Conservation (phyloP, 2,113 vertebrate genomes). For the Ophiodon elongatus region DNA sequence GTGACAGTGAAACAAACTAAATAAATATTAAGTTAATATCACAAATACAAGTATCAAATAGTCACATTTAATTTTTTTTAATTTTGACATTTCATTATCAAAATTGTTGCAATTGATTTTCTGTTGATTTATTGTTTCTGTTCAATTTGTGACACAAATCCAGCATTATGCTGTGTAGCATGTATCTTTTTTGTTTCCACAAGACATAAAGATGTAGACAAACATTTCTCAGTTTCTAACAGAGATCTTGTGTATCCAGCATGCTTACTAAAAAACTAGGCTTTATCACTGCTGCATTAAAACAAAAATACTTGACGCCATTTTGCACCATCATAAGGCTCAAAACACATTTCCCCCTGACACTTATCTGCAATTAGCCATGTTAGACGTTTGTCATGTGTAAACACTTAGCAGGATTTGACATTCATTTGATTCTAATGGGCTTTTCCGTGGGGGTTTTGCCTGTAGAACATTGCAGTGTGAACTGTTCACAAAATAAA, state of each 20-base stretch:
- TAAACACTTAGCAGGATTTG: constrained; percentile 63
- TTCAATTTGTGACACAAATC: background rate
- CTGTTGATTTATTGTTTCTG: background rate
- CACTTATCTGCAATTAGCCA: constrained; percentile 67
- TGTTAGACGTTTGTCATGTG: constrained; percentile 66
- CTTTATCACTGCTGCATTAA: constrained; percentile 25
- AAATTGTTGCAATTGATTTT: background rate
- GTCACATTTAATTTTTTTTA: background rate
- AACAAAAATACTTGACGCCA: constrained; percentile 28
- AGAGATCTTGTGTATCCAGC: background rate
- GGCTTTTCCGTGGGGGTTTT: constrained; percentile 58
- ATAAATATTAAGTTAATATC: background rate
- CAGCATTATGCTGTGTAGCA: background rate
- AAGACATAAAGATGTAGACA: constrained; percentile 13
- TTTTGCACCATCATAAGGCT: constrained; percentile 55
- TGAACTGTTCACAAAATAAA: constrained; percentile 38
- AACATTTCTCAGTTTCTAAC: constrained; percentile 12
- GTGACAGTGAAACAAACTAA: background rate
- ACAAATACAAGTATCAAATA: background rate
- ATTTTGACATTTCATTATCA: background rate
- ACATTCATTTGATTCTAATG: constrained; percentile 71
- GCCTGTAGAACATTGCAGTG: constrained; percentile 50
- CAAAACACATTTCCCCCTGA: constrained; percentile 49
- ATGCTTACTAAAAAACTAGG: background rate
- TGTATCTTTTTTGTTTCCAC: background rate